phyloP scores from a whole-genome alignment of 2,113 vertebrate species.

The Cryptotis parvus region DNA sequence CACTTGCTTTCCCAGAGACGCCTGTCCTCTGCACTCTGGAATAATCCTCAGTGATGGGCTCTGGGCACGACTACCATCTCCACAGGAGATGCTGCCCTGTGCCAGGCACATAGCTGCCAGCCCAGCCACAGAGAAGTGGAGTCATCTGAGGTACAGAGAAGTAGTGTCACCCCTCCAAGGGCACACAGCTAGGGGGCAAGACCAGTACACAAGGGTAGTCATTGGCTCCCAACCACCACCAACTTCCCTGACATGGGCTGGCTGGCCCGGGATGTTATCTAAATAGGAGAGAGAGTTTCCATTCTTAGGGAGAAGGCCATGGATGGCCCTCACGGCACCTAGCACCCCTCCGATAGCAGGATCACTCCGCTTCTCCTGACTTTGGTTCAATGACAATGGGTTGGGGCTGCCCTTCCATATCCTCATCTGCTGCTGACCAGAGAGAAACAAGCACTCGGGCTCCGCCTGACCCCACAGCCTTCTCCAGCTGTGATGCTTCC shows the following conservation, averaged over 20 bases:
- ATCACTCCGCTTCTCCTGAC: neutral
- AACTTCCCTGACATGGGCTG: accelerated
- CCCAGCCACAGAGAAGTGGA: neutral
- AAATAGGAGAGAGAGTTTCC: neutral
- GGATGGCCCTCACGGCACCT: too few species aligned
- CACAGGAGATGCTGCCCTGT: too few species aligned
- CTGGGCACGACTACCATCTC: too few species aligned
- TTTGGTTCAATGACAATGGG: neutral
- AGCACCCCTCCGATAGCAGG: too few species aligned
- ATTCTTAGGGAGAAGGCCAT: neutral
- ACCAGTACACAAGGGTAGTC: neutral
- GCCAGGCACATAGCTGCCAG: too few species aligned
- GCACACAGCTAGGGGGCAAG: neutral
- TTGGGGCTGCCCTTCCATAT: neutral
- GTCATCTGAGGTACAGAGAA: too few species aligned
- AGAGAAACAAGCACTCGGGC: neutral
- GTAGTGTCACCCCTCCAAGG: neutral
- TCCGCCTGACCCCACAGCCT: neutral
- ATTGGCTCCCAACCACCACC: neutral
- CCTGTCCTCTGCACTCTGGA: neutral
- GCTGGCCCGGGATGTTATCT: neutral
- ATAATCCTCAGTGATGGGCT: too few species aligned
- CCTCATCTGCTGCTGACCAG: neutral
- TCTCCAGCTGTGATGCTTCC: neutral
- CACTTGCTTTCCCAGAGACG: neutral